phyloP scores from a whole-genome alignment of 2,113 vertebrate species.

The Anoura caudifer region DNA sequence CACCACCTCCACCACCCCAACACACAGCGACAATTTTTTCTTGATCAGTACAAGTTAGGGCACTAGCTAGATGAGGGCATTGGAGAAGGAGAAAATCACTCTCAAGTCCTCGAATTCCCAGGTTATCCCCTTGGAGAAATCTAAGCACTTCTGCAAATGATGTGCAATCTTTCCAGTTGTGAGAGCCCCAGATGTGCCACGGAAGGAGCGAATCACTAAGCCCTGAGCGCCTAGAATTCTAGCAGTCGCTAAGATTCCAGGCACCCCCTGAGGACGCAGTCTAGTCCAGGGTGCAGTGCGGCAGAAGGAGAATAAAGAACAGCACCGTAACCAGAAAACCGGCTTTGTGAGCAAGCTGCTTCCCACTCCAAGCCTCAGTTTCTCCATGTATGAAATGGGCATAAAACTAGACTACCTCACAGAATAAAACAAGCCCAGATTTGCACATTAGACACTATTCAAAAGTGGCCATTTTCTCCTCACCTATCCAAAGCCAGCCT shows the following conservation, averaged over 20 bases:
- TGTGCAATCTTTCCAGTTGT: not conserved
- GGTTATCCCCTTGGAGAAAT: not conserved
- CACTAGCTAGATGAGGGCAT: not conserved
- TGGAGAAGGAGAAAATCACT: not conserved
- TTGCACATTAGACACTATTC: not conserved
- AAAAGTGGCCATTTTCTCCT: not conserved
- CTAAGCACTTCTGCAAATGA: not conserved
- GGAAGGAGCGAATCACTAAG: not conserved
- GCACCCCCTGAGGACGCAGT: not conserved
- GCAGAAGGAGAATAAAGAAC: not conserved
- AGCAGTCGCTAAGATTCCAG: not conserved
- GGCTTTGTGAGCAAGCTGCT: accelerated
- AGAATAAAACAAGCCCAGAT: not conserved
- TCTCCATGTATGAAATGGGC: not conserved
- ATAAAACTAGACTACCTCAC: not conserved
- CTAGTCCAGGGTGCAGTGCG: accelerated
- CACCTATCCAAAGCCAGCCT: not conserved
- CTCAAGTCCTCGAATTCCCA: not conserved
- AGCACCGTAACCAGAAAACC: not conserved
- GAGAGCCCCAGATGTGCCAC: not conserved
- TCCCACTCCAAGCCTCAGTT: not conserved
- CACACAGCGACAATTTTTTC: not conserved
- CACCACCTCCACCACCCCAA: too few species aligned
- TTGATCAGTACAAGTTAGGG: not conserved
- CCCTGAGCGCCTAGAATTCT: not conserved